Base-by-base conservation (phyloP, 2,888 invertebrate genomes). In the Folsomia candida region DNA sequence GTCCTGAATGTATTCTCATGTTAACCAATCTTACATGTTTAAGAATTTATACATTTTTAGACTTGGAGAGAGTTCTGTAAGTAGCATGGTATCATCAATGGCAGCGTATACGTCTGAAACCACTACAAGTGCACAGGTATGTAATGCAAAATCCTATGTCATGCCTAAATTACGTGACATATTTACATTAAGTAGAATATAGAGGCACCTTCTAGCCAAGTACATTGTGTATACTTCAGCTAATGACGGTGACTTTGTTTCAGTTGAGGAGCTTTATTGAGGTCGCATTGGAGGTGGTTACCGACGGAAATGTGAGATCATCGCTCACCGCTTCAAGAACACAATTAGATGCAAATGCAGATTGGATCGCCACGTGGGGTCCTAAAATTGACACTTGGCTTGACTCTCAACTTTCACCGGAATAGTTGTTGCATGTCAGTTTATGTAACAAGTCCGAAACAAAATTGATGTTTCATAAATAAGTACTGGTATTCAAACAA, bases 321-420 rank as follows among this genome's bases (percentile, higher is more conserved):
- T 71, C 70, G 2, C 29, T 71, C 1, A 9, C 62, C 14, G 4
- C 62, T 2, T 71, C 67, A 1, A 24, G 22, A 14, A 1, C 28
- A 25, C 26, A 22, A 25, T 20, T 70, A 1, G 25, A 22, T n/a
- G 11, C 51, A 1, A 70, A 70, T 27, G 28, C 54, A 0, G 54
- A 18, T 0, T 70, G 70, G 70, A 61, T 70, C 51, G 51, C 25
- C n/a, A 58, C 51, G n/a, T 62, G 57, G 51, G 67, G 51, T 47
- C 28, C 6, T 4, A 61, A 70, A 25, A 59, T 70, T 11, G 29
- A 54, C 4, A 57, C 11, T 18, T 70, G 70, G 70, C 57, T 70
- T n/a, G n/a, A n/a, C n/a, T n/a, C n/a, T n/a, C n/a, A n/a, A n/a
- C n/a, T n/a, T n/a, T n/a, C n/a, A n/a, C n/a, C n/a, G n/a, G n/a